Conservation (phyloP, 2,797 vertebrate species). For the Pyrrhura leucotis region DNA sequence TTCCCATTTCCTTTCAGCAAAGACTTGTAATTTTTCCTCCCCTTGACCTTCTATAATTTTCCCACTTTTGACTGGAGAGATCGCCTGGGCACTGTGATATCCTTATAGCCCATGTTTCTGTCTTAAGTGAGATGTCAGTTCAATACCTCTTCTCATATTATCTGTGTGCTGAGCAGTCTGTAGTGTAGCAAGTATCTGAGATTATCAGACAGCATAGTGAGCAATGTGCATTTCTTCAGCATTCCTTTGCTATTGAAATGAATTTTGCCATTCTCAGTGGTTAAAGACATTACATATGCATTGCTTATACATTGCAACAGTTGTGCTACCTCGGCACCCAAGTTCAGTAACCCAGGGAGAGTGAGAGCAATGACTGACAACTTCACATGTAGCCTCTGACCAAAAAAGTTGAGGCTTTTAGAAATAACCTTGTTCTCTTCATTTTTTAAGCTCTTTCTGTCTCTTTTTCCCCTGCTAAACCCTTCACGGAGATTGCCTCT, state of each 20-base stretch:
- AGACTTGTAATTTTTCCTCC: not conserved
- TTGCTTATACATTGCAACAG: not conserved
- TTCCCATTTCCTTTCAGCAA: not conserved
- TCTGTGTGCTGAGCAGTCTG: not conserved
- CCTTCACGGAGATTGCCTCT: conserved; percentile 54
- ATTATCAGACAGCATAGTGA: not conserved
- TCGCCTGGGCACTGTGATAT: rapidly evolving
- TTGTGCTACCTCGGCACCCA: not conserved
- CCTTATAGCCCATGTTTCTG: not conserved
- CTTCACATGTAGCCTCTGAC: not conserved
- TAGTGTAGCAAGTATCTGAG: not conserved
- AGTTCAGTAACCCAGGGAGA: not conserved
- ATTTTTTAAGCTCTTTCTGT: not conserved
- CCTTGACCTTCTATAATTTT: not conserved
- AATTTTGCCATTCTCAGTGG: not conserved
- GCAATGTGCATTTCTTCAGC: not conserved
- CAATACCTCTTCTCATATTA: not conserved
- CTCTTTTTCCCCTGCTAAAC: not conserved
- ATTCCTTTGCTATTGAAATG: not conserved
- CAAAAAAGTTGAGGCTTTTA: not conserved
- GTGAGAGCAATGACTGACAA: not conserved
- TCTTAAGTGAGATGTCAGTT: not conserved
- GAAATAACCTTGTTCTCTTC: not conserved
- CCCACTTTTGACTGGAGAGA: not conserved
- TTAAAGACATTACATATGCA: not conserved